A percentile compares a stretch with the other conserved stretches of the same genome.
Evolutionary conservation across 2,113 vertebrate genomes (phyloP).

Genomic region (Nematolebias whitei): DNA sequence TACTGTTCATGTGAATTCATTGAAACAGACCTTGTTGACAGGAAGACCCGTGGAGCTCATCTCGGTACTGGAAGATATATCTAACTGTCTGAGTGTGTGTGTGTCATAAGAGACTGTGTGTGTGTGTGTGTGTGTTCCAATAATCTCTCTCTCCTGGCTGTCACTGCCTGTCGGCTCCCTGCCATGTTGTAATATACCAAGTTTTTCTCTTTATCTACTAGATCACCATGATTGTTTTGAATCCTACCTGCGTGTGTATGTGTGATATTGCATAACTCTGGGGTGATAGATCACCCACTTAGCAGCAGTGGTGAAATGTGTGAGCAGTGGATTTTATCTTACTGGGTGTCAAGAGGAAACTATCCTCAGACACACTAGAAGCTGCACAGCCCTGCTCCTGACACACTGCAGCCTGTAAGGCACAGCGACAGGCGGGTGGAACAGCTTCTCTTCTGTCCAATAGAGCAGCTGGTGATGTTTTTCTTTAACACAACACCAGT

Average conservation of each 20-base stretch:
- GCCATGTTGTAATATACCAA: conserved; percentile 54
- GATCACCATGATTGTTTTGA: conserved; percentile 66
- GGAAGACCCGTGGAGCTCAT: conserved; percentile 63
- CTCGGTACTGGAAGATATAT: conserved; percentile 64
- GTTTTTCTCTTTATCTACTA: conserved; percentile 68
- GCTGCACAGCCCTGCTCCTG: neutral
- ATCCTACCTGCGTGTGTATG: conserved; percentile 48
- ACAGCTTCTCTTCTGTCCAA: neutral
- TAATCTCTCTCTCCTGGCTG: conserved; percentile 75
- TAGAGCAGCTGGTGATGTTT: neutral
- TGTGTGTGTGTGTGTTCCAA: conserved; percentile 59
- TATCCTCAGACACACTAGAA: conserved; percentile 17
- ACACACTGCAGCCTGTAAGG: neutral
- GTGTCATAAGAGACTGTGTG: conserved; percentile 24
- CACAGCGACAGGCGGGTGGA: neutral
- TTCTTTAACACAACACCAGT: neutral
- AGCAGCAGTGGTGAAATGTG: conserved; percentile 56
- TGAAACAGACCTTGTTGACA: conserved; percentile 65
- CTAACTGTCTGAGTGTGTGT: conserved; percentile 51
- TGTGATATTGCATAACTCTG: conserved; percentile 66
- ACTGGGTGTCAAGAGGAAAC: conserved; percentile 41
- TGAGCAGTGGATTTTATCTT: conserved; percentile 64
- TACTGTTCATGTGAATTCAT: conserved; percentile 25
- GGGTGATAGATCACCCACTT: conserved; percentile 74
- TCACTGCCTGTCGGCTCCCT: conserved; percentile 68